Evolutionary conservation across 2,113 vertebrate genomes (phyloP).

Genomic region (Silurus asotus): DNA sequence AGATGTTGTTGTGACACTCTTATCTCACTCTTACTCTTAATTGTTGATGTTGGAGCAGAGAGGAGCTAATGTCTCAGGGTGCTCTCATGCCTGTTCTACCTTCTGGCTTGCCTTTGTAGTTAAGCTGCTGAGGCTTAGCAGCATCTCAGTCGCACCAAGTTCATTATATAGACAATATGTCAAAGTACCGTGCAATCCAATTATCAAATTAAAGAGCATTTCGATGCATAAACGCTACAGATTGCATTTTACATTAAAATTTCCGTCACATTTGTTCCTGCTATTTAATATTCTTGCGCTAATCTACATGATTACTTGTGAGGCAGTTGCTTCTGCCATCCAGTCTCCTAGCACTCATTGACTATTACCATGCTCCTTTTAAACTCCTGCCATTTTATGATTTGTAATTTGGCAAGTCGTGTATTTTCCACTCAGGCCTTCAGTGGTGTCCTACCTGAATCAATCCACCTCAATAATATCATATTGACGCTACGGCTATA

Average conservation of each 20-base stretch:
- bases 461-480: too few species aligned
- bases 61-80: neutral
- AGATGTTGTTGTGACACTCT: neutral
- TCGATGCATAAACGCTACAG: neutral
- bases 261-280: neutral
- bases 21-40: neutral
- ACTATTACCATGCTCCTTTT: neutral
- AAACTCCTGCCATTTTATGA: constrained; percentile 1
- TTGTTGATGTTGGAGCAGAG: neutral
- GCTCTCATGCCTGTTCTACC: constrained; percentile 9
- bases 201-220: neutral
- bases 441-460: too few species aligned
- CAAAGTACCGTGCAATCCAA: neutral
- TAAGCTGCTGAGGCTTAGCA: constrained; percentile 5
- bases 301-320: neutral
- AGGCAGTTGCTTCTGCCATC: neutral
- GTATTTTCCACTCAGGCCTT: too few species aligned
- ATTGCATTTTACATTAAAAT: neutral
- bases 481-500: too few species aligned
- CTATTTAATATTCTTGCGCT: neutral
- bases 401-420: neutral
- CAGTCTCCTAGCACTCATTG: neutral
- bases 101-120: neutral
- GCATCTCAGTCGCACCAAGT: neutral
- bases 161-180: neutral